Evolutionary conservation across 2,113 vertebrate genomes (phyloP).

Genomic region (Phoenicopterus ruber): DNA sequence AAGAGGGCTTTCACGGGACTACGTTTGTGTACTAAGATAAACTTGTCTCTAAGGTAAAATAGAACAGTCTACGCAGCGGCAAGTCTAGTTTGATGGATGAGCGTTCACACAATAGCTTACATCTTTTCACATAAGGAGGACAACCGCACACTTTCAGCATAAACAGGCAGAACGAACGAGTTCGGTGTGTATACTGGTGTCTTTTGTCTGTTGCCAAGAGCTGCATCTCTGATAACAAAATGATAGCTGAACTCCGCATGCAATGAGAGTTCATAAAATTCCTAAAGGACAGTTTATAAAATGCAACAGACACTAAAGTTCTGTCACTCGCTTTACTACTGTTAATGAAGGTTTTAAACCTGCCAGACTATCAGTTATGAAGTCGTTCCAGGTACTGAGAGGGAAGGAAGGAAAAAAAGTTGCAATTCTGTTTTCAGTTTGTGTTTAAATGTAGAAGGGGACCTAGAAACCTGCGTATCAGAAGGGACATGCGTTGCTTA

Average conservation of each 20-base stretch:
- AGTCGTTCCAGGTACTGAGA: background rate
- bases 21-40: background rate
- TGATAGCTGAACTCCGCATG: background rate
- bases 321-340: background rate
- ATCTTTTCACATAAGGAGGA: background rate
- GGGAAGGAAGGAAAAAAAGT: background rate
- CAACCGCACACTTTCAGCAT: background rate
- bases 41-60: background rate
- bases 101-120: background rate
- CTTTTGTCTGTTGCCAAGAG: background rate
- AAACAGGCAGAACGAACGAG: background rate
- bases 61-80: background rate
- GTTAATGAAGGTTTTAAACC: background rate
- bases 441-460: background rate
- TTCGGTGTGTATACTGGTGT: background rate
- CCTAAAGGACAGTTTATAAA: background rate
- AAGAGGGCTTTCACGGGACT: background rate
- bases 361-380: background rate
- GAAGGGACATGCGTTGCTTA: background rate
- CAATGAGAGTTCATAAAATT: background rate
- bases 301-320: background rate
- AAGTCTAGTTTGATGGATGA: background rate
- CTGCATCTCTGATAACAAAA: background rate
- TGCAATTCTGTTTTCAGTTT: background rate
- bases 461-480: background rate